phyloP scores from a whole-genome alignment of 2,888 invertebrate genomes.

The Trichacis sp. region DNA sequence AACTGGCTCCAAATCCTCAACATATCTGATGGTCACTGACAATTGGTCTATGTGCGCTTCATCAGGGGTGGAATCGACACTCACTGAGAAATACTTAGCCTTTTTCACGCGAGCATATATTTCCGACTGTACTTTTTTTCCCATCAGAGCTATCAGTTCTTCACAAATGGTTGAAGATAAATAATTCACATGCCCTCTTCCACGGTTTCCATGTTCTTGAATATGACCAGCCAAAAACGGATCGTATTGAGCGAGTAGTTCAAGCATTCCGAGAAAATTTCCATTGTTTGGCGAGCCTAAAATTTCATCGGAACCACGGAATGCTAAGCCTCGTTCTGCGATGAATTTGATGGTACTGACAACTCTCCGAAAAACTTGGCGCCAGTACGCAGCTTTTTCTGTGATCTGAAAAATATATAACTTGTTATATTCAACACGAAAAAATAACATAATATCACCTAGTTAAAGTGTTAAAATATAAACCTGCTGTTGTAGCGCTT shows the following conservation, averaged over 20 bases:
- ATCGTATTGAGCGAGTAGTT: slow-evolving; percentile 45
- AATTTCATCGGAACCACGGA: slow-evolving; percentile 40
- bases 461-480: too few relatives aligned
- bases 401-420: slow-evolving; percentile 8
- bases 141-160: slow-evolving; percentile 38
- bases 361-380: slow-evolving; percentile 36
- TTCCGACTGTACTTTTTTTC: slow-evolving; percentile 22
- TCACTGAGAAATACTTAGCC: slow-evolving; percentile 46
- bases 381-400: slow-evolving; percentile 27
- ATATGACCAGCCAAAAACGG: slow-evolving; percentile 38
- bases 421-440: slow-evolving; percentile 3
- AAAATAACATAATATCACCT: too few relatives aligned
- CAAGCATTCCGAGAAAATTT: slow-evolving; percentile 41
- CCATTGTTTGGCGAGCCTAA: slow-evolving; percentile 42
- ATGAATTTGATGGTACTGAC: slow-evolving; percentile 42
- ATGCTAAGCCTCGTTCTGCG: slow-evolving; percentile 40
- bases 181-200: slow-evolving; percentile 16
- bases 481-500: slow-evolving; percentile 16
- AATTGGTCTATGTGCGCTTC: slow-evolving; percentile 48
- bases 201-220: slow-evolving; percentile 29
- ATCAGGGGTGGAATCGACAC: slow-evolving; percentile 49
- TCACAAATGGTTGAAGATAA: slow-evolving; percentile 39
- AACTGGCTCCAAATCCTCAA: slow-evolving; percentile 42
- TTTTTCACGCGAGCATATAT: slow-evolving; percentile 24
- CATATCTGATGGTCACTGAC: slow-evolving; percentile 38